Conservation (phyloP, 2,113 vertebrate genomes). For the Spheniscus mendiculus region DNA sequence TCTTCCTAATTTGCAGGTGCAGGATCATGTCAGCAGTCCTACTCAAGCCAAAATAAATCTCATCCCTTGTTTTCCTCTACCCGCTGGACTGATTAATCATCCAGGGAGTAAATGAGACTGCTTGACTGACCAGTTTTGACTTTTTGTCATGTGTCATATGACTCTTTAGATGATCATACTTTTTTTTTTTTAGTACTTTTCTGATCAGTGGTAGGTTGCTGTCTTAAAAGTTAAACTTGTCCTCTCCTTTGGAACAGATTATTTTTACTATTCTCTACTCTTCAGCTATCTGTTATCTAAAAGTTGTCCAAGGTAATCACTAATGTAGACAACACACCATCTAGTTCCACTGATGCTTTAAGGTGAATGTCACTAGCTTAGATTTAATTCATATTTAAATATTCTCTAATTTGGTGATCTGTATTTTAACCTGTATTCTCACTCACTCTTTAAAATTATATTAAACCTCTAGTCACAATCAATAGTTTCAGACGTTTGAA, state of each 20-base stretch:
- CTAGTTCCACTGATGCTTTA: background rate
- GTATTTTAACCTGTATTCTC: background rate
- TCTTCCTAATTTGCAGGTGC: background rate
- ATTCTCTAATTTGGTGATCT: background rate
- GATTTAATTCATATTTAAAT: background rate
- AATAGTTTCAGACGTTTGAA: background rate
- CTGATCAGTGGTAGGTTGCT: background rate
- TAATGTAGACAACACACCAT: background rate
- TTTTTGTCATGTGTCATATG: background rate
- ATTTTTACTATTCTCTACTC: background rate
- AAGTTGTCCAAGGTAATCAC: background rate
- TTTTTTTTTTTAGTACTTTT: background rate
- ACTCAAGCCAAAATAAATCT: background rate
- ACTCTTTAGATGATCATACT: background rate
- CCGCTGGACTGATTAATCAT: background rate
- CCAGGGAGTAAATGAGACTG: background rate
- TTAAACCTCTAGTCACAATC: background rate
- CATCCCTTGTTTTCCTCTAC: background rate
- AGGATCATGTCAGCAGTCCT: background rate
- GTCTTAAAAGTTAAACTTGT: background rate
- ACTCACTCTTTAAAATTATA: background rate
- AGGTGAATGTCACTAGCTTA: background rate
- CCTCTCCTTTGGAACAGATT: background rate
- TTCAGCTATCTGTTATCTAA: background rate
- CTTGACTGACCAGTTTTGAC: background rate